Evolutionary conservation across 35 echinoderm and acorn worm species (phyloP).

Genomic region (Eucidaris tribuloides): DNA sequence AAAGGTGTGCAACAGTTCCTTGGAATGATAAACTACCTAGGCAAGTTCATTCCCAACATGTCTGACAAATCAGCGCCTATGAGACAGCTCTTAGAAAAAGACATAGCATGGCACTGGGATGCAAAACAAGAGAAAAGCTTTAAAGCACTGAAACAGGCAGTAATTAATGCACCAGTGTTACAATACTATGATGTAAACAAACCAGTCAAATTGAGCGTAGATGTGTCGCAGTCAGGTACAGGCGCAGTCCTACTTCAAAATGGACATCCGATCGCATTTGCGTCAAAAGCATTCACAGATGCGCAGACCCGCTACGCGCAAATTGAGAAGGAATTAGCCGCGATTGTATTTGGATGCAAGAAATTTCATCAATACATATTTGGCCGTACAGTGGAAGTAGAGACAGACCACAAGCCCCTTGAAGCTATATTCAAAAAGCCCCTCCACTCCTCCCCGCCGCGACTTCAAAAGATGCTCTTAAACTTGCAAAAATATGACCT

Average conservation of each 20-base stretch:
- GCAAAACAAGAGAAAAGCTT: neutral
- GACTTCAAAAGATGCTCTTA: too few species aligned
- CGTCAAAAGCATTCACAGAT: conserved; percentile 8
- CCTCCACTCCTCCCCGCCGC: too few species aligned
- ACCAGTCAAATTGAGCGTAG: neutral
- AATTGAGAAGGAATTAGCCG: conserved; percentile 43
- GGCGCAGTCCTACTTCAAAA: conserved; percentile 29
- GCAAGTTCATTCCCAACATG: neutral
- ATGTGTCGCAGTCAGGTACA: neutral
- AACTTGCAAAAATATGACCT: too few species aligned
- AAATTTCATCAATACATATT: conserved; percentile 22
- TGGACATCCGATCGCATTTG: conserved; percentile 23
- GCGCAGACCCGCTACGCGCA: conserved; percentile 3
- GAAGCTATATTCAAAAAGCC: conserved; percentile 33
- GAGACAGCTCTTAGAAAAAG: neutral
- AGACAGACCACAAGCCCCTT: conserved; percentile 37
- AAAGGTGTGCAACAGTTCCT: neutral
- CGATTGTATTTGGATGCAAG: conserved; percentile 6
- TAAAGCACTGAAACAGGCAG: conserved; percentile 24
- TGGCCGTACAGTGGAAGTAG: neutral
- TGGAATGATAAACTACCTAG: conserved; percentile 35
- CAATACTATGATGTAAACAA: conserved; percentile 7
- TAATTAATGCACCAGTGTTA: conserved; percentile 36
- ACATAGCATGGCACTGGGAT: conserved; percentile 26
- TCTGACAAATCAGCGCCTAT: neutral